Evolutionary conservation across 2,888 invertebrate species (phyloP), one percentile per base, ranked within the genome.

Genomic region (Cataglyphis cursor): DNA sequence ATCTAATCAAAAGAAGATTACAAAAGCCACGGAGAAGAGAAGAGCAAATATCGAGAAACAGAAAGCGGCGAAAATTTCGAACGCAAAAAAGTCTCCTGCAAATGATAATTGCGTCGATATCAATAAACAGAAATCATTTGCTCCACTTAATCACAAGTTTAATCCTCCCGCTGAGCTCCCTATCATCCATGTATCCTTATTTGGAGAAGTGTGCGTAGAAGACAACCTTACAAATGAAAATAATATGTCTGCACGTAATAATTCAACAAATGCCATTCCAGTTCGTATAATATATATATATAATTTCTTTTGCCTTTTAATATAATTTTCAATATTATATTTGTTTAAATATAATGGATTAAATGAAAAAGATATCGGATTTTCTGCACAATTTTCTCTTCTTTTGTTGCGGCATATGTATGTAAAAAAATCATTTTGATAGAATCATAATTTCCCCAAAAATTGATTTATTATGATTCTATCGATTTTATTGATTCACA

Each of bases 91-190:
- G 18, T 28, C 24, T 41, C 1, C 4, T 10, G 4, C 15, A n/a
- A 9, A 10, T n/a, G 3, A 68, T 44, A 6, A 54, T 12, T 48
- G n/a, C 31, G 54, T 62, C 66, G 1, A 9, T 9, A 4, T 35
- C 1, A 44, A 68, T 15, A 54, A 8, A n/a, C 15, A 59, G 92
- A 62, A 93, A 44, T 95, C 95, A 0, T 96, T 96, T 94, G 96
- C 96, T 18, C 96, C 96, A 0, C 92, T 92, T 76, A 95, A 96
- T 94, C 95, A 96, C 24, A 88, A 93, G 12, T 96, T 96, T 90
- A 95, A 94, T 88, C 94, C 96, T 4, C 96, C 96, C 0, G 82
- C 91, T 9, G 94, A 87, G 0, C 51, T 93, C 8, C 21, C 75
- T 0, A 74, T 31, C 31, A 0, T 35, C 31, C 6, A 83, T 9